phyloP scores from a whole-genome alignment of 2,797 vertebrate genomes.

The Uromys caudimaculatus region DNA sequence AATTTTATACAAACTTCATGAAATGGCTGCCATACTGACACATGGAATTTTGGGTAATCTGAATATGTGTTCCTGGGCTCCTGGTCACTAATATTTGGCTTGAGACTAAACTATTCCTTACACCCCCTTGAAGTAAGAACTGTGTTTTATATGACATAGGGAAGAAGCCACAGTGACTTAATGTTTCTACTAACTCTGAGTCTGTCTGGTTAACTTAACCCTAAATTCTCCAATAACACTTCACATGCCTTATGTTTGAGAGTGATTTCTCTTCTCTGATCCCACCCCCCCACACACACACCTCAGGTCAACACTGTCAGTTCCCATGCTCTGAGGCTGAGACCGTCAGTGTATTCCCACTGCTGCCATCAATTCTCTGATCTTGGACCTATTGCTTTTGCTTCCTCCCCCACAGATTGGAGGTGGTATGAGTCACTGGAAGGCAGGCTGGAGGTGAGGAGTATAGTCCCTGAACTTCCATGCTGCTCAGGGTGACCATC shows the following conservation, averaged over 20 bases:
- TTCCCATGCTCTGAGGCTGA: not conserved
- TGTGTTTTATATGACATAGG: not conserved
- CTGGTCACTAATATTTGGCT: not conserved
- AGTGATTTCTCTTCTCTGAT: not conserved
- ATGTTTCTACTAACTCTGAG: not conserved
- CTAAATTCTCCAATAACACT: not conserved
- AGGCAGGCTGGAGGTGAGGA: not conserved
- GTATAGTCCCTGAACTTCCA: not conserved
- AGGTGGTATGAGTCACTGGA: not conserved
- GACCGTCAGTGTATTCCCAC: not conserved
- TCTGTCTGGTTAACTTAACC: not conserved
- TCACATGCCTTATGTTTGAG: not conserved
- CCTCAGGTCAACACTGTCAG: not conserved
- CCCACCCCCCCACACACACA: too few relatives aligned
- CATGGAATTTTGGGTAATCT: not conserved
- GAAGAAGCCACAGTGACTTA: not conserved
- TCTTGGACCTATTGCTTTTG: not conserved
- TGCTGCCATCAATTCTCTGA: not conserved
- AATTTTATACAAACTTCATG: not conserved
- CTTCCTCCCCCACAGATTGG: not conserved
- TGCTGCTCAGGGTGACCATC: fast-evolving
- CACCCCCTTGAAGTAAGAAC: not conserved
- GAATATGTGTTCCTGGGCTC: not conserved
- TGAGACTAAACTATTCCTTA: not conserved
- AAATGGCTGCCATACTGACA: not conserved